Base-by-base conservation (phyloP, 2,797 vertebrate species). In the Enteromius radiatus region DNA sequence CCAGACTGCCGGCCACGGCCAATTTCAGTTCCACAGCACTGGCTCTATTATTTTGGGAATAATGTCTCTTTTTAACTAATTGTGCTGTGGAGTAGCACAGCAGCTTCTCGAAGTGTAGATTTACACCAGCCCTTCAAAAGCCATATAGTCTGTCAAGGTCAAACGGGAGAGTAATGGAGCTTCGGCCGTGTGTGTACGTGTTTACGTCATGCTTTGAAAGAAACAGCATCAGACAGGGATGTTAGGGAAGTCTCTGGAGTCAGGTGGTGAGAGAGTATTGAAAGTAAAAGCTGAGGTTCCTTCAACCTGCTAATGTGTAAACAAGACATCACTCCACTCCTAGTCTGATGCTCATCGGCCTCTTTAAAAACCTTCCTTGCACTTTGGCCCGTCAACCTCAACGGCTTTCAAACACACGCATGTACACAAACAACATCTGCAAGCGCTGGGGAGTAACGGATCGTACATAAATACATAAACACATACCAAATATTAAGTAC, bases 291-390 rank as follows among this genome's bases (percentile, higher is more conserved):
- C 82, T 76, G 61, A 52, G 82, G 78, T 84, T 85, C 78, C 78
- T 84, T 79, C 84, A 91, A 91, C 86, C 90, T 86, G 90, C 91
- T 93, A 93, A 96, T 96, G 95, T 97, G 95, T 97, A 97, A 98
- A 97, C 96, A 96, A 97, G 96, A 97, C 96, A 96, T 96, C 95
- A 96, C 95, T 96, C 94, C 92, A 96, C 95, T 96, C 94, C 94
- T 95, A 86, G 94, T 94, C 90, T 87, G 95, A 92, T 96, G 95
- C 95, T 96, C 97, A 93, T 94, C 94, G 94, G 95, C 92, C 93
- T 95, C 94, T 95, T 92, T 89, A 93, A 93, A 94, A 92, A 26
- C 43, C 54, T 59, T 17, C 90, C 88, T 91, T 31, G 90, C 92
- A 91, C 91, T 87, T 91, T 92, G 92, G 91, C 90, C 23, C 89